phyloP scores from a whole-genome alignment of 2,113 vertebrate species.

The Pterophyllum scalare region DNA sequence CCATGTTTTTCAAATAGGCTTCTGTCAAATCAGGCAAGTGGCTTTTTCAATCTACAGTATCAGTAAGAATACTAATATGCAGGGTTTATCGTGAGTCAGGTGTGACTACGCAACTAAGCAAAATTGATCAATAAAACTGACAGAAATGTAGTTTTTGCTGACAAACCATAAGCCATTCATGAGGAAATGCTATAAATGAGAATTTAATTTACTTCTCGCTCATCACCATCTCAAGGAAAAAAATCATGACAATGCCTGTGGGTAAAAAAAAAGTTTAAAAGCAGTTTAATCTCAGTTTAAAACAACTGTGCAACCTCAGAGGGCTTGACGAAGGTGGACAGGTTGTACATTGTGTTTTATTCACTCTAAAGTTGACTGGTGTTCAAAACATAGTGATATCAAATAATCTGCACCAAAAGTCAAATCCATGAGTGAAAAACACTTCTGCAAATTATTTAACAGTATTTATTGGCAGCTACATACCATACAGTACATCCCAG shows the following conservation, averaged over 20 bases:
- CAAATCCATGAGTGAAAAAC: not conserved
- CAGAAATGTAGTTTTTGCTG: not conserved
- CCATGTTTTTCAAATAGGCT: slow-evolving; percentile 24
- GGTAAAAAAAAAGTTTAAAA: not conserved
- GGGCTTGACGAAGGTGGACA: not conserved
- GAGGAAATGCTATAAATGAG: not conserved
- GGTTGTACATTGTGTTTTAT: not conserved
- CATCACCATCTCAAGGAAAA: not conserved
- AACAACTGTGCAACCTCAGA: not conserved
- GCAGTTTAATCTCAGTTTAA: not conserved
- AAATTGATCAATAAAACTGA: not conserved
- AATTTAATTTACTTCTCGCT: not conserved
- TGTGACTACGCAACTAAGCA: not conserved
- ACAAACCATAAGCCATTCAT: not conserved
- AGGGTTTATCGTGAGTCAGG: no score
- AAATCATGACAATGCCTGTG: not conserved
- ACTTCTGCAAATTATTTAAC: not conserved
- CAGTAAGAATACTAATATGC: slow-evolving; percentile 13
- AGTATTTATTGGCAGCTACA: not conserved
- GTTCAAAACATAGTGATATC: not conserved
- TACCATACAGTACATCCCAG: not conserved
- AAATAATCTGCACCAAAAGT: not conserved
- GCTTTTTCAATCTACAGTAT: slow-evolving; percentile 20
- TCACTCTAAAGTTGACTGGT: not conserved
- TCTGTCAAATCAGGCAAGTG: slow-evolving; percentile 7